Percentiles rank a stretch among this genome's conserved stretches.
phyloP scores from a whole-genome alignment of 2,113 vertebrate genomes.

The Himantopus leucocephalus region DNA sequence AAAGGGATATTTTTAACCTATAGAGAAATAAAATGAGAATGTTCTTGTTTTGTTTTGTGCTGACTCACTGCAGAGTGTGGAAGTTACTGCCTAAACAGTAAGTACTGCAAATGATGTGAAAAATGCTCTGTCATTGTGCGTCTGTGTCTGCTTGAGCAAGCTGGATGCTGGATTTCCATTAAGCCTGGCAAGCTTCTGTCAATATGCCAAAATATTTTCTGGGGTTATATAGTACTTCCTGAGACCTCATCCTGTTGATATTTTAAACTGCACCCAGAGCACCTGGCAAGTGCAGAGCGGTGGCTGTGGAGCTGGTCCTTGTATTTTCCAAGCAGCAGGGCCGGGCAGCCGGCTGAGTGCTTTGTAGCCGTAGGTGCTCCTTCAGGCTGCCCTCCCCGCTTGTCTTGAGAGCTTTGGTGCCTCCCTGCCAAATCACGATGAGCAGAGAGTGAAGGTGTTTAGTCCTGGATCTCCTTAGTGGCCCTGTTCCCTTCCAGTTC shows the following conservation, averaged over 20 bases:
- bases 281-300: not conserved
- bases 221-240: not conserved
- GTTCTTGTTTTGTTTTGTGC: conserved; percentile 78
- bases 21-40: conserved; percentile 47
- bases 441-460: not conserved
- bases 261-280: not conserved
- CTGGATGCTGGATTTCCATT: not conserved
- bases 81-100: conserved; percentile 96
- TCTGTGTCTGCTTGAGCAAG: not conserved
- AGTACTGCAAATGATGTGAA: conserved; percentile 72
- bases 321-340: fast-evolving
- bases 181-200: not conserved
- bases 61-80: conserved; percentile 89
- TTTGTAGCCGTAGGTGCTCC: not conserved
- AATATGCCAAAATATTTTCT: not conserved
- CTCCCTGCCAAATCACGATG: fast-evolving
- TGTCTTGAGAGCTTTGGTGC: not conserved
- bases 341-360: not conserved
- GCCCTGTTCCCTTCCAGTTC: not conserved
- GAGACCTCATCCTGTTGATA: not conserved
- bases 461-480: not conserved
- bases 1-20: not conserved
- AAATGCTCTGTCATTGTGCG: not conserved
- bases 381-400: not conserved
- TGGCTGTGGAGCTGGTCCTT: no score